These are phyloP conservation scores for Arvicanthis niloticus DNA, from an alignment of 2,113 vertebrate genomes.

Conservation along the genomic window DNA sequence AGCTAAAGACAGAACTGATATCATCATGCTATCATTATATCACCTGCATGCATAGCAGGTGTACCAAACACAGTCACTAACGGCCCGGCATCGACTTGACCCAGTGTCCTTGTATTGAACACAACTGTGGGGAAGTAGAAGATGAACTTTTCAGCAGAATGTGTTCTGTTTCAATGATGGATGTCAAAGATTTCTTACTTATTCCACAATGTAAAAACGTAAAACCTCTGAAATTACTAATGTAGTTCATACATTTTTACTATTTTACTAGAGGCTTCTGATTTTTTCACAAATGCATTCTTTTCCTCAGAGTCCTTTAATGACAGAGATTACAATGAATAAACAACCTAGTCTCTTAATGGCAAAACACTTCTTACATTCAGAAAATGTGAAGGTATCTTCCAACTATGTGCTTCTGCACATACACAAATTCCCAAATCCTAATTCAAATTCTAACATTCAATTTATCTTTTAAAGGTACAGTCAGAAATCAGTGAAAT, in stretches of 20 bases:
- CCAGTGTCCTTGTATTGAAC: not conserved
- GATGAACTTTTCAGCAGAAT: not conserved
- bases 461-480: constrained; percentile 81
- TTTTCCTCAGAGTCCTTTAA: constrained; percentile 29
- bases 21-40: too few species aligned
- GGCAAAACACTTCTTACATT: constrained; percentile 8
- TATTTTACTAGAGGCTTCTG: constrained; percentile 25
- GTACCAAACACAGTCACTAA: not conserved
- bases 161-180: not conserved
- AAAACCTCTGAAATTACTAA: constrained; percentile 30
- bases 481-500: constrained; percentile 85
- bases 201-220: constrained; percentile 20
- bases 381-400: constrained; percentile 27
- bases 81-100: not conserved
- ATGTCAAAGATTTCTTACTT: constrained; percentile 8
- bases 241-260: constrained; percentile 9
- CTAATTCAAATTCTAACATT: constrained; percentile 57
- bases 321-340: not conserved
- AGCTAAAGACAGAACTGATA: not conserved
- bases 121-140: not conserved
- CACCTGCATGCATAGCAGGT: too few species aligned
- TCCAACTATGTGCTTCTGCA: constrained; percentile 17
- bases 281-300: not conserved
- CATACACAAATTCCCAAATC: not conserved
- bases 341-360: constrained; percentile 28